Evolutionary conservation across 2,797 vertebrate genomes (phyloP).

Genomic region (Gorsachius magnificus): DNA sequence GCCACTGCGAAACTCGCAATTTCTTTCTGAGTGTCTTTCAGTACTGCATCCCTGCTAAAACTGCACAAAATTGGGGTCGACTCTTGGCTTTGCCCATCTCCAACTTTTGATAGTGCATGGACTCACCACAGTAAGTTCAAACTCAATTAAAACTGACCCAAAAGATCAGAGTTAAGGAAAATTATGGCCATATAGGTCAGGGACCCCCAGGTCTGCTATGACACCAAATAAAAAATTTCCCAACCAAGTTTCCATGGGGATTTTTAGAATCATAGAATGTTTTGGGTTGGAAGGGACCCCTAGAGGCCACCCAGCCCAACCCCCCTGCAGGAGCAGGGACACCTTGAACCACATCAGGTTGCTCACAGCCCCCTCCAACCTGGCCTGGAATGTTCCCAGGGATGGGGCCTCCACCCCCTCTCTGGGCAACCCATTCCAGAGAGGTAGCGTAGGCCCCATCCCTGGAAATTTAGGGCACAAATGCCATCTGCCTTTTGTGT

Average conservation of each 20-base stretch:
- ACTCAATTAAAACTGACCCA: not conserved
- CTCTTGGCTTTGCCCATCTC: not conserved
- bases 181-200: fast-evolving
- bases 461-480: too few relatives aligned
- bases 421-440: too few relatives aligned
- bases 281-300: too few relatives aligned
- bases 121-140: fast-evolving
- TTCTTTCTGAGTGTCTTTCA: not conserved
- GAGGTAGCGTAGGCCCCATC: too few relatives aligned
- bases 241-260: not conserved
- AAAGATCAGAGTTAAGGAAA: too few relatives aligned
- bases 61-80: fast-evolving
- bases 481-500: too few relatives aligned
- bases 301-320: too few relatives aligned
- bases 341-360: too few relatives aligned
- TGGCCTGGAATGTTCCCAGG: too few relatives aligned
- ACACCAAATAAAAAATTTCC: not conserved
- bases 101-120: fast-evolving
- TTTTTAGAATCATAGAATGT: not conserved
- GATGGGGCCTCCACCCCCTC: too few relatives aligned
- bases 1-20: fast-evolving
- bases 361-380: too few relatives aligned
- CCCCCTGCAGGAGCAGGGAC: too few relatives aligned
- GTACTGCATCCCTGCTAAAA: not conserved
- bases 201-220: not conserved